A percentile compares a stretch with the other conserved stretches of the same genome.
These are phyloP conservation scores for Craniophora ligustri DNA, from an alignment of 2,888 invertebrate genomes.

Conservation along the genomic window DNA sequence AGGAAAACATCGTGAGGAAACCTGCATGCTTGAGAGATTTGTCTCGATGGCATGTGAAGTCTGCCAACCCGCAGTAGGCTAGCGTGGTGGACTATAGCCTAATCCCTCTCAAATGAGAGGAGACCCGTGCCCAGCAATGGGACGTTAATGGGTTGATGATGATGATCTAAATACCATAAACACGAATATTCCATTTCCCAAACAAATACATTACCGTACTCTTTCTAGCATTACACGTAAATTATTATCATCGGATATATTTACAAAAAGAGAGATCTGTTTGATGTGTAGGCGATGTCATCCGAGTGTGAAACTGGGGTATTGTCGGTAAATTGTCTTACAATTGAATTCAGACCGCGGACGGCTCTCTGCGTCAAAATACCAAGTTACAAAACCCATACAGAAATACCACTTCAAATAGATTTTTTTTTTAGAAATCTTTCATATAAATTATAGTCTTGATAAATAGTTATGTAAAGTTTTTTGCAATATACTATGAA, in stretches of 20 bases:
- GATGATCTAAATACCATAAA: background rate
- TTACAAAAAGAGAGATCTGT: conserved; percentile 30
- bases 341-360: conserved; percentile 45
- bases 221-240: conserved; percentile 8
- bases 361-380: conserved; percentile 11
- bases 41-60: too few species aligned
- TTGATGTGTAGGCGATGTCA: conserved; percentile 32
- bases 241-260: conserved; percentile 39
- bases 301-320: conserved; percentile 35
- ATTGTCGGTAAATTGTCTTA: conserved; percentile 52
- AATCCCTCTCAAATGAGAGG: too few species aligned
- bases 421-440: too few species aligned
- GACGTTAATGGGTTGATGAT: too few species aligned
- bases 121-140: too few species aligned
- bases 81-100: too few species aligned
- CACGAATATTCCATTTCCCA: background rate
- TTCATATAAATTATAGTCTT: too few species aligned
- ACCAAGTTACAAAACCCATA: background rate
- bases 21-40: too few species aligned
- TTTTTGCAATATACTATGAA: too few species aligned
- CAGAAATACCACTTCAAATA: conserved; percentile 19
- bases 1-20: too few species aligned
- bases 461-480: too few species aligned
- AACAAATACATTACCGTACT: background rate
- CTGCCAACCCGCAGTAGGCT: too few species aligned